These are phyloP conservation scores for Butorides virescens DNA, from an alignment of 2,113 vertebrate species.

Conservation along the genomic window DNA sequence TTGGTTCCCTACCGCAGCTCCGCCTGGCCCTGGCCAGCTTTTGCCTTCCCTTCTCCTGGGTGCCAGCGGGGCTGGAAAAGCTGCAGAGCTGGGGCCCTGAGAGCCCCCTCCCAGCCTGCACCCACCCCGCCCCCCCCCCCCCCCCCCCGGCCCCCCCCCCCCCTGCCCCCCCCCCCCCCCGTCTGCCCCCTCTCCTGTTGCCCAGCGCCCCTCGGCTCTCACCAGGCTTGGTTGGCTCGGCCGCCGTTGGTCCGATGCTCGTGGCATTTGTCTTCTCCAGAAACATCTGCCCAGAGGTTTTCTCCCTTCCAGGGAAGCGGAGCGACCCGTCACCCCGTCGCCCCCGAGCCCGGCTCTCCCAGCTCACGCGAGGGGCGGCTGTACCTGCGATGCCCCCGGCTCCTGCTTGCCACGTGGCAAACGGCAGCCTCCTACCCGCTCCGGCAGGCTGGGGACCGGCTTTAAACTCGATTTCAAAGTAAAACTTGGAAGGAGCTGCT, in stretches of 20 bases:
- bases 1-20: background rate
- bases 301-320: background rate
- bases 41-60: background rate
- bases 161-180: too few species aligned
- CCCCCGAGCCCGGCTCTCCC: background rate
- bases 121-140: too few species aligned
- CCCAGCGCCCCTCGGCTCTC: background rate
- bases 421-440: background rate
- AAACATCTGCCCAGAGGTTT: background rate
- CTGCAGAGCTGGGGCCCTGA: background rate
- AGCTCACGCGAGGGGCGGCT: background rate
- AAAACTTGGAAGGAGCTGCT: background rate
- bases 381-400: background rate
- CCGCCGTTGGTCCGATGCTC: background rate
- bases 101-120: too few species aligned
- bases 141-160: too few species aligned
- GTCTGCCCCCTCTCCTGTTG: background rate
- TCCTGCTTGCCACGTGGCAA: background rate
- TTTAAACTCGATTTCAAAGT: background rate
- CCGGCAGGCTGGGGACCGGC: rapidly evolving
- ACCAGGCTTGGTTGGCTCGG: background rate
- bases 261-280: background rate
- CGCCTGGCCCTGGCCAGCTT: background rate
- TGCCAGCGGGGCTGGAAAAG: background rate
- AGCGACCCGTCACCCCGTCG: rapidly evolving